Percentiles rank a stretch among this genome's conserved stretches.
Conservation (phyloP, 23 tunicate species). For the Trididemnum clinides region DNA sequence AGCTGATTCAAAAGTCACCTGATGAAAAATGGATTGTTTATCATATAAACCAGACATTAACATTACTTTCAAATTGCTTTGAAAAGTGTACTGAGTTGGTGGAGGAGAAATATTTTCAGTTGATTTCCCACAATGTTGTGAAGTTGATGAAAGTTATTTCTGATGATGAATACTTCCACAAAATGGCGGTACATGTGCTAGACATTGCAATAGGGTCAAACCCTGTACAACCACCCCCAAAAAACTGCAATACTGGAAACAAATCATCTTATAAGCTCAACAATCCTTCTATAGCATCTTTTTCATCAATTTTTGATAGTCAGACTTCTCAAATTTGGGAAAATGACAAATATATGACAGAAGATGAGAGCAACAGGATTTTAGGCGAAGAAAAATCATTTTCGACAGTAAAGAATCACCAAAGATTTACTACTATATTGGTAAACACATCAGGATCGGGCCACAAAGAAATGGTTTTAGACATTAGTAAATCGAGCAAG, state of each 20-base stretch:
- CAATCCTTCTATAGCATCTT: neutral
- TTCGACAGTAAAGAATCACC: neutral
- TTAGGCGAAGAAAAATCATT: neutral
- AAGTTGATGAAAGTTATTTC: conserved; percentile 16
- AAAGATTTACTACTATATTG: neutral
- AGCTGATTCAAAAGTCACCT: neutral
- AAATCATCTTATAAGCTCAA: neutral
- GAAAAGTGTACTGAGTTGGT: neutral
- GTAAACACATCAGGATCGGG: neutral
- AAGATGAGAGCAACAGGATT: too few species aligned
- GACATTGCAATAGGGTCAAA: neutral
- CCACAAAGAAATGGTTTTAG: neutral
- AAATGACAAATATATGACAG: neutral
- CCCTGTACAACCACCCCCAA: neutral
- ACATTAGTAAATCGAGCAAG: conserved; percentile 24
- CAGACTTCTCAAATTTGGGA: neutral
- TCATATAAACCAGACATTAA: conserved; percentile 11
- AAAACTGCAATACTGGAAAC: neutral
- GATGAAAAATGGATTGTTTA: neutral
- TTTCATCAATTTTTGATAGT: neutral
- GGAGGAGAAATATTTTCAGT: neutral
- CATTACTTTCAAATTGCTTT: neutral
- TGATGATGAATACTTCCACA: conserved; percentile 30
- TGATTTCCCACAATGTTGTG: neutral
- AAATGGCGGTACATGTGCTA: conserved; percentile 12